Conservation (phyloP, 2,888 invertebrate genomes). For the Ctenicera cuprea region DNA sequence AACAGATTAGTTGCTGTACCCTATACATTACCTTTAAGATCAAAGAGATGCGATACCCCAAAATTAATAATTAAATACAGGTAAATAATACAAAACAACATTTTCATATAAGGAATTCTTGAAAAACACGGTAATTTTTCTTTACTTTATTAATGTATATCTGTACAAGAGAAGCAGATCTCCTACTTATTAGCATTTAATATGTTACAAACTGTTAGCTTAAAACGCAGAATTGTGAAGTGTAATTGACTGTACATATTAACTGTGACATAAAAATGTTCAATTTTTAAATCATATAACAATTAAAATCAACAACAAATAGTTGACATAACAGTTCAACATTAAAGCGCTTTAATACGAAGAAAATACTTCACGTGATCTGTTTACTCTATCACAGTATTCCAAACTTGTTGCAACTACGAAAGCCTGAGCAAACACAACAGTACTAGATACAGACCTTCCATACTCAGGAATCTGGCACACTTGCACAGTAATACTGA, state of each 20-base stretch:
- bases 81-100: too few relatives aligned
- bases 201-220: constrained; percentile 60
- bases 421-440: constrained; percentile 58
- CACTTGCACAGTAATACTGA: constrained; percentile 62
- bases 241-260: constrained; percentile 64
- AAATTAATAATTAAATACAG: too few relatives aligned
- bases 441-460: constrained; percentile 51
- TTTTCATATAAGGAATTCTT: constrained; percentile 1
- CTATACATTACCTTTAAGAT: too few relatives aligned
- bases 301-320: constrained; percentile 64
- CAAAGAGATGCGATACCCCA: too few relatives aligned
- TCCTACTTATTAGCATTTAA: constrained; percentile 59
- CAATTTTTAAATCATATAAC: constrained; percentile 61
- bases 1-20: too few relatives aligned
- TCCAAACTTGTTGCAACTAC: constrained; percentile 54
- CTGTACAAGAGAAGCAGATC: constrained; percentile 64
- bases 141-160: constrained; percentile 63
- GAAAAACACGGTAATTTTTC: constrained; percentile 31
- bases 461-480: constrained; percentile 45
- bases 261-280: constrained; percentile 61
- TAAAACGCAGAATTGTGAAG: constrained; percentile 57
- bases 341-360: constrained; percentile 57
- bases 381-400: constrained; percentile 62
- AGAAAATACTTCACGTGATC: constrained; percentile 53
- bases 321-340: constrained; percentile 61